These are phyloP conservation scores for Mesocricetus auratus DNA, from an alignment of 2,113 vertebrate species.

Conservation along the genomic window DNA sequence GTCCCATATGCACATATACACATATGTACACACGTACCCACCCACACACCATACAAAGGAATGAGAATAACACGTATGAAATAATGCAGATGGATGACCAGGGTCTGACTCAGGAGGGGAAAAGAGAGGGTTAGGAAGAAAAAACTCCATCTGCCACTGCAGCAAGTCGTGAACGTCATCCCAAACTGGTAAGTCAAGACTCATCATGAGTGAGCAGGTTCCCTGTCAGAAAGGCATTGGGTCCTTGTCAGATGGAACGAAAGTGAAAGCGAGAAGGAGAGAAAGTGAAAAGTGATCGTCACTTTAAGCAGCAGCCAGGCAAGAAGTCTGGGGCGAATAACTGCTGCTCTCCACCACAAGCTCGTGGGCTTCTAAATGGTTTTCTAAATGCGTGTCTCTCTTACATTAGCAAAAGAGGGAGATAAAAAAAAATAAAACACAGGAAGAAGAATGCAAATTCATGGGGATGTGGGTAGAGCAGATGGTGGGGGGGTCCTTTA, in stretches of 20 bases:
- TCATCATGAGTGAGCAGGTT: not conserved
- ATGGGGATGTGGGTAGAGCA: not conserved
- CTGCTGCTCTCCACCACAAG: rapidly evolving
- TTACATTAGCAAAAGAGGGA: not conserved
- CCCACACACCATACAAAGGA: not conserved
- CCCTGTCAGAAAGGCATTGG: not conserved
- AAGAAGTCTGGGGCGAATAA: not conserved
- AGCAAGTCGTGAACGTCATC: not conserved
- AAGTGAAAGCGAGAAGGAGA: not conserved
- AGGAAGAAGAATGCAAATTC: not conserved
- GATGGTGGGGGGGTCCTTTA: not conserved
- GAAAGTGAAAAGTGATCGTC: not conserved
- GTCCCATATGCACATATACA: too few species aligned
- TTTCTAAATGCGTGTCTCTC: rapidly evolving
- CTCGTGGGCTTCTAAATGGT: not conserved
- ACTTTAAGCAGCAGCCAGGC: not conserved
- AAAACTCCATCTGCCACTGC: not conserved
- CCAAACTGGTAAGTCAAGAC: not conserved
- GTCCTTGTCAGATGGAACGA: not conserved
- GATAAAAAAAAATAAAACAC: not conserved
- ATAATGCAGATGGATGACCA: not conserved
- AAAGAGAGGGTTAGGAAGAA: not conserved
- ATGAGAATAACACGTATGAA: not conserved
- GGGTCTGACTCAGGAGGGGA: not conserved
- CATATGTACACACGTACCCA: not conserved